Evolutionary conservation across 35 echinoderm and acorn worm genomes (phyloP), one percentile per base, ranked within the genome.

Genomic region (Acanthaster planci): DNA sequence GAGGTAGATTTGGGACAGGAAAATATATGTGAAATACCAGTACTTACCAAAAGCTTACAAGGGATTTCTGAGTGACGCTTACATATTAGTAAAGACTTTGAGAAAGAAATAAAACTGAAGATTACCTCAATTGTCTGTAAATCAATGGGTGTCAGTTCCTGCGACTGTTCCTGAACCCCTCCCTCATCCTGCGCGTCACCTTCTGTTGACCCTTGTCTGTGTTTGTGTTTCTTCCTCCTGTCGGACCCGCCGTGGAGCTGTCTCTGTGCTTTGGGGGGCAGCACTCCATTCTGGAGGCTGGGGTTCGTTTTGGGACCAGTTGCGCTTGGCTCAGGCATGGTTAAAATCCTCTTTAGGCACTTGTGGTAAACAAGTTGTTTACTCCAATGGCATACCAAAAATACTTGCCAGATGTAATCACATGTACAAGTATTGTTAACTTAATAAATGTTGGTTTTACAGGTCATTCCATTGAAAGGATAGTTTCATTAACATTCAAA

Each of bases 61-160:
- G 12, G 42, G 4, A 47, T 47, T 47, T 47, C 4, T 47, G 4
- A 12, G 42, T 12, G 4, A 4, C 12, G 42, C 42, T 47, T 47
- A 47, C 4, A 47, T 12, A 47, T n/a, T n/a, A 47, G 12, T 47
- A 12, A 12, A 12, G 4, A 47, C 4, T 47, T 47, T 12, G 12
- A 4, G 12, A 47, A 12, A 47, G 42, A 47, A 26, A 27, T 26
- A 72, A 72, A 72, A 72, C 18, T 72, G 19, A 72, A 27, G 14
- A 72, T 72, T 72, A 72, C 64, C 64, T 72, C 64, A 72, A 72
- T 21, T 72, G 64, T 72, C 15, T 72, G 64, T 72, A 72, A 27
- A 72, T 72, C 64, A 72, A 72, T 72, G 34, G 64, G 64, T 34
- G 64, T 72, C 64, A 72, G 26, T 72, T 72, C 64, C 34, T 72